Percentiles rank a stretch among this genome's conserved stretches.
phyloP scores from a whole-genome alignment of 2,113 vertebrate species.

The Halichoeres trimaculatus region DNA sequence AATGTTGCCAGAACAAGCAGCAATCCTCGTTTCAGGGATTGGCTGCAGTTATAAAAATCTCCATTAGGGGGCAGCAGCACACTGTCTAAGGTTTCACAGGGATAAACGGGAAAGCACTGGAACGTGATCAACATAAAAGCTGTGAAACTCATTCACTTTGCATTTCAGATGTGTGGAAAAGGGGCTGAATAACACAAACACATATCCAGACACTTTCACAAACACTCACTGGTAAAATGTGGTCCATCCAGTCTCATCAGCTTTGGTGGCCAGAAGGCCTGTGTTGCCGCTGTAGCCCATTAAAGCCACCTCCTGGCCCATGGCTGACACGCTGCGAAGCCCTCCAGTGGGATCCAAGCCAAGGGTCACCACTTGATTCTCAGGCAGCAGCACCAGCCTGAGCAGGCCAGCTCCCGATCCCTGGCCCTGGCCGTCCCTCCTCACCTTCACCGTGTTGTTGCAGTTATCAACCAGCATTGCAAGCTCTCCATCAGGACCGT shows the following conservation, averaged over 20 bases:
- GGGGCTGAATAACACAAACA: slow-evolving; percentile 1
- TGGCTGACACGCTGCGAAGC: slow-evolving; percentile 91
- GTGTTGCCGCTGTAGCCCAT: slow-evolving; percentile 95
- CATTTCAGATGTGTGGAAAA: slow-evolving; percentile 9
- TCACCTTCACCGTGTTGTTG: slow-evolving; percentile 93
- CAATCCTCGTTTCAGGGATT: neutral
- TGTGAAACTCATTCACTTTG: slow-evolving; percentile 19
- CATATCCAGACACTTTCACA: slow-evolving; percentile 18
- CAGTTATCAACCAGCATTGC: slow-evolving; percentile 90
- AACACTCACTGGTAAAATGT: slow-evolving; percentile 98
- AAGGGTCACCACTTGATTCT: slow-evolving; percentile 95
- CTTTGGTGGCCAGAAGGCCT: slow-evolving; percentile 95
- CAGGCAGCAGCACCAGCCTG: slow-evolving; percentile 92
- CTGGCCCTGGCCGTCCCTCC: slow-evolving; percentile 87
- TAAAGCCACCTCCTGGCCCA: slow-evolving; percentile 93
- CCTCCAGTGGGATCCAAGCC: slow-evolving; percentile 90
- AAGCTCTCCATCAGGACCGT: slow-evolving; percentile 89
- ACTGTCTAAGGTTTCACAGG: neutral
- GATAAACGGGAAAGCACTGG: neutral
- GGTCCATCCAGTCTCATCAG: slow-evolving; percentile 98
- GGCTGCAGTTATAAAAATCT: slow-evolving; percentile 46
- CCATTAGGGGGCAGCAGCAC: slow-evolving; percentile 72
- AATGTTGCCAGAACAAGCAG: neutral
- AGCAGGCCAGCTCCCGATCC: slow-evolving; percentile 86
- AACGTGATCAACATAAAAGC: slow-evolving; percentile 21